Percentiles rank a stretch among this genome's conserved stretches.
phyloP scores from a whole-genome alignment of 2,888 invertebrate genomes.

The Pardosa pseudoannulata region DNA sequence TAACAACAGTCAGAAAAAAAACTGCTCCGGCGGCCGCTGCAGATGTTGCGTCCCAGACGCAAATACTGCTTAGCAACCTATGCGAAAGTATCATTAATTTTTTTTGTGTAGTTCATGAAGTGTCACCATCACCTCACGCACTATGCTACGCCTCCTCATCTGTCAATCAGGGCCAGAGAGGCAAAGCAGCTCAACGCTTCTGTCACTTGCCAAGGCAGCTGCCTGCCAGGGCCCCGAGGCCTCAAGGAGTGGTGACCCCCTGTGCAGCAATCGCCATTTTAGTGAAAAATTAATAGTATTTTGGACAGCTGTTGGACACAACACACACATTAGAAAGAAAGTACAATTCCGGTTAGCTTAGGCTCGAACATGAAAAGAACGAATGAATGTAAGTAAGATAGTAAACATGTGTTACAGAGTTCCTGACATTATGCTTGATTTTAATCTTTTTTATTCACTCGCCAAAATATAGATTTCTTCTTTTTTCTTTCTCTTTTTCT shows the following conservation, averaged over 20 bases:
- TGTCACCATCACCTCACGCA: slow-evolving; percentile 51
- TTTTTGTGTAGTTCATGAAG: slow-evolving; percentile 49
- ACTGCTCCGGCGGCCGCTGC: not conserved
- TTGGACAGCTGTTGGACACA: slow-evolving; percentile 23
- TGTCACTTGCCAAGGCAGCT: slow-evolving; percentile 54
- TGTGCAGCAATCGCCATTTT: slow-evolving; percentile 28
- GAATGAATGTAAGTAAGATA: slow-evolving; percentile 7
- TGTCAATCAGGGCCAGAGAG: slow-evolving; percentile 51
- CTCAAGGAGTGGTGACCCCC: slow-evolving; percentile 53
- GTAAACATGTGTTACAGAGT: slow-evolving; percentile 13
- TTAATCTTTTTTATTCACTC: not conserved
- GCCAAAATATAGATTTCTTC: slow-evolving; percentile 5
- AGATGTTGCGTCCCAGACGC: not conserved
- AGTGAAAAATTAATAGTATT: slow-evolving; percentile 61
- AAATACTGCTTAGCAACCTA: slow-evolving; percentile 22
- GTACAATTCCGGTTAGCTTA: slow-evolving; percentile 9
- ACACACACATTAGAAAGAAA: not conserved
- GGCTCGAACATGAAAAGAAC: not conserved
- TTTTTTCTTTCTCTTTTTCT: not conserved
- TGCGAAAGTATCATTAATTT: slow-evolving; percentile 54
- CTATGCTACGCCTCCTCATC: slow-evolving; percentile 60
- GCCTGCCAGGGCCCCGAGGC: slow-evolving; percentile 23
- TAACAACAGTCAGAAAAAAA: not conserved
- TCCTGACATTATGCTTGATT: slow-evolving; percentile 5
- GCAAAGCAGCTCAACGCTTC: slow-evolving; percentile 55